These are phyloP conservation scores for Meda fulgida DNA, from an alignment of 2,797 vertebrate species.

Conservation along the genomic window DNA sequence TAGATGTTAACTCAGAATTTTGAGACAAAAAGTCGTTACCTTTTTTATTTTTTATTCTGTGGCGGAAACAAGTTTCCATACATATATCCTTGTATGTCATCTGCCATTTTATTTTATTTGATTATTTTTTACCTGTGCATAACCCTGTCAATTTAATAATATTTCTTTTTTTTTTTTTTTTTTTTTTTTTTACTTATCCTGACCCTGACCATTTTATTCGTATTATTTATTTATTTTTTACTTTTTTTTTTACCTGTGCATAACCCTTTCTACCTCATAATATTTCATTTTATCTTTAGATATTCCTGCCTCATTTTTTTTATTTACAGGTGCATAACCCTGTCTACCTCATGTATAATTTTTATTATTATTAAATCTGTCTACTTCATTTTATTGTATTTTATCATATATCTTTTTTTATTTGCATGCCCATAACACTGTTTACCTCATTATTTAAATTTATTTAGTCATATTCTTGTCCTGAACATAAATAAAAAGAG, in stretches of 20 bases:
- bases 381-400: not conserved
- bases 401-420: not conserved
- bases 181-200: not conserved
- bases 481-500: not conserved
- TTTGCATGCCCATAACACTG: not conserved
- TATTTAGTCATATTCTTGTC: not conserved
- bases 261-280: not conserved
- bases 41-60: too few species aligned
- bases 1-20: too few species aligned
- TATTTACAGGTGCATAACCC: not conserved
- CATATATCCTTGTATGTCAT: too few species aligned
- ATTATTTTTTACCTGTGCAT: not conserved
- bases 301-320: not conserved
- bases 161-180: not conserved
- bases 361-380: not conserved
- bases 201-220: too few species aligned
- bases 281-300: not conserved
- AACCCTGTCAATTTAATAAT: not conserved
- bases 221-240: not conserved
- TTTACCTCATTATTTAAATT: not conserved
- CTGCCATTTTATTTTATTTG: too few species aligned
- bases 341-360: not conserved
- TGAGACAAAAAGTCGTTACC: too few species aligned
- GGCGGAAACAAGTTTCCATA: too few species aligned
- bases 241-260: not conserved